Evolutionary conservation across 2,888 invertebrate genomes (phyloP), one percentile per base, ranked within the genome.

Genomic region (Trypoxylon attenuatum): DNA sequence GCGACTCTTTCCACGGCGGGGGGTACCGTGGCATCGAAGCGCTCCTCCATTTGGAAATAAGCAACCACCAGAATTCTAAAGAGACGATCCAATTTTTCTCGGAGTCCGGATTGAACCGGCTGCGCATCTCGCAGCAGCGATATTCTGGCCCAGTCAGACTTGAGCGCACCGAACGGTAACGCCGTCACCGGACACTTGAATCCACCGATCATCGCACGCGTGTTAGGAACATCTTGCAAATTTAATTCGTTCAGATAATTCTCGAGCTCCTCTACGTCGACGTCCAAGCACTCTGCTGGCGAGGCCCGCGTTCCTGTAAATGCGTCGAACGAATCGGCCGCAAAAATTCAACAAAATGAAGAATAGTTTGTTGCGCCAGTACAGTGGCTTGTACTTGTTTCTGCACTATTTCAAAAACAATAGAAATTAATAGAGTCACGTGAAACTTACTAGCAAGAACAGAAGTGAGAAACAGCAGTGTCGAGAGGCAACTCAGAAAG

Each of bases 71-170:
- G 53, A 21, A 83, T 45, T 27, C 74, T 56, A 29, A 76, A 69
- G 2, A 82, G 46, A 23, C 72, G 54, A 16, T 63, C 42, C 4
- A 83, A 69, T 50, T 79, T 80, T n/a, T 60, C 45, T 2, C 56
- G 50, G 13, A 82, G 18, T 18, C 62, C 25, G 0, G 81, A 73
- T 1, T 59, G 60, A n/a, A 70, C 54, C 1, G 81, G 72, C 33
- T 76, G 75, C 3, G 71, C 58, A 0, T 73, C 61, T 39, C 49
- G 69, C 16, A 81, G 55, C 13, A 73, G 33, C 22, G 73, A 6
- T 13, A 82, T 57, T 39, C 82, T 73, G 6, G 59, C 23, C 83
- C 81, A 83, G 38, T 83, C 83, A 0, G 77, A 71, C 16, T 56
- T 55, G 0, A 78, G 51, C 13, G 68, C 56, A 5, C 84, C 83